Evolutionary conservation across 2,113 vertebrate genomes (phyloP).

Genomic region (Triplophysa rosa): DNA sequence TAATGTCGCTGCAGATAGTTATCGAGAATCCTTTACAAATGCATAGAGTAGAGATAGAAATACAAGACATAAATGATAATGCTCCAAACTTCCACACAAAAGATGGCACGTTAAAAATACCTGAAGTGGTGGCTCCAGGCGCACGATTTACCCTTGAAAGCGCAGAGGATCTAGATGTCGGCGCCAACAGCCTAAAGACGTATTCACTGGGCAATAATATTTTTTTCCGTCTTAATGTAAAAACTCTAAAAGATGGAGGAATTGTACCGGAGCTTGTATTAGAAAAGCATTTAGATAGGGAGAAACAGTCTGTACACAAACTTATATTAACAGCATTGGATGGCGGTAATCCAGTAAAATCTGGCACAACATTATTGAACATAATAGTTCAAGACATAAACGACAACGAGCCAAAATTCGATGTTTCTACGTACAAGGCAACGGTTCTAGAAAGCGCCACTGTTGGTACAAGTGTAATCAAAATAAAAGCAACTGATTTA

Average conservation of each 20-base stretch:
- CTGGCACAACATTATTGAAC: neutral
- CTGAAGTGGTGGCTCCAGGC: neutral
- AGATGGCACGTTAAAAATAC: neutral
- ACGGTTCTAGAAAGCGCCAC: constrained; percentile 74
- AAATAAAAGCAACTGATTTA: constrained; percentile 71
- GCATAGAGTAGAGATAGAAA: constrained; percentile 68
- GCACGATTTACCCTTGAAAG: constrained; percentile 7
- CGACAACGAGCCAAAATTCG: constrained; percentile 4
- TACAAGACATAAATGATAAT: constrained; percentile 77
- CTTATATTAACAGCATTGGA: constrained; percentile 1
- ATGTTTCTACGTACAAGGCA: constrained; percentile 71
- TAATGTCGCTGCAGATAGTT: constrained; percentile 69
- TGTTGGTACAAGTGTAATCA: constrained; percentile 68
- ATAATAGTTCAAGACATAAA: constrained; percentile 16
- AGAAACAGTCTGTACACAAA: neutral
- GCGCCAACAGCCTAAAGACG: neutral
- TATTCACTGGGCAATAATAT: constrained; percentile 2
- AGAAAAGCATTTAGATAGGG: neutral
- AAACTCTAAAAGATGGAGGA: neutral
- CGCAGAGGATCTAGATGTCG: constrained; percentile 3
- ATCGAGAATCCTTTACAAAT: constrained; percentile 74
- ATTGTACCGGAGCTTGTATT: neutral
- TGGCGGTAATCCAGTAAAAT: constrained; percentile 6
- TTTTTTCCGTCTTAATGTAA: constrained; percentile 6
- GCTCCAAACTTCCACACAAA: neutral